Evolutionary conservation across 2,888 invertebrate genomes (phyloP), one percentile per base, ranked within the genome.

Genomic region (Lepidonotus clava): DNA sequence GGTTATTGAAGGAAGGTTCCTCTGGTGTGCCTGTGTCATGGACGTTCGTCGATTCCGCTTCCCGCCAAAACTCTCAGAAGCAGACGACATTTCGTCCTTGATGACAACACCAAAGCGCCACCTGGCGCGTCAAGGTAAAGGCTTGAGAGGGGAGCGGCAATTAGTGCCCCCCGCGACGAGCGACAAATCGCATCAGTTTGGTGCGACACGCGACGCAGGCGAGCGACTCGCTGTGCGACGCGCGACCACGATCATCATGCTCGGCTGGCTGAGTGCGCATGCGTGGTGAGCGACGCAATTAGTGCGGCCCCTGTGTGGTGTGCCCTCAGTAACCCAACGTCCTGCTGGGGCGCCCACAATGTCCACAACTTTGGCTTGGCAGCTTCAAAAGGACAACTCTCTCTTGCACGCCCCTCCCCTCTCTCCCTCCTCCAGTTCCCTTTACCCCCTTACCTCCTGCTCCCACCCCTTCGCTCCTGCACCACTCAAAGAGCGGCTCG

Each of bases 171-270:
- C 80, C 21, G 46, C 28, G 76, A 38, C 18, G 76, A 28, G 24
- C 46, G 80, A 28, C 80, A 80, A 80, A 80, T 80, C 34, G n/a
- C 46, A 80, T 80, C 80, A 80, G 80, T 80, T 80, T 80, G n/a
- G 46, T 40, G 80, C 5, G 41, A 21, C 61, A 24, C 38, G 36
- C 38, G 71, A 8, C n/a, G n/a, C n/a, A n/a, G n/a, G n/a, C n/a
- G n/a, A 36, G 71, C 28, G 46, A 21, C 34, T 21, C 24, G 28
- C 28, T n/a, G 46, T 32, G 80, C 41, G 11, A 11, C 51, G 11
- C 11, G 51, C 51, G 11, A 11, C 14, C 21, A 21, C 21, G 21
- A 51, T 51, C 14, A 51, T 51, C 66, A 66, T 66, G 66, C 24
- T 8, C 32, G 66, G 66, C 14, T 24, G 28, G 14, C n/a, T 8